Evolutionary conservation across 2,113 vertebrate genomes (phyloP).

Genomic region (Pseudorasbora parva): DNA sequence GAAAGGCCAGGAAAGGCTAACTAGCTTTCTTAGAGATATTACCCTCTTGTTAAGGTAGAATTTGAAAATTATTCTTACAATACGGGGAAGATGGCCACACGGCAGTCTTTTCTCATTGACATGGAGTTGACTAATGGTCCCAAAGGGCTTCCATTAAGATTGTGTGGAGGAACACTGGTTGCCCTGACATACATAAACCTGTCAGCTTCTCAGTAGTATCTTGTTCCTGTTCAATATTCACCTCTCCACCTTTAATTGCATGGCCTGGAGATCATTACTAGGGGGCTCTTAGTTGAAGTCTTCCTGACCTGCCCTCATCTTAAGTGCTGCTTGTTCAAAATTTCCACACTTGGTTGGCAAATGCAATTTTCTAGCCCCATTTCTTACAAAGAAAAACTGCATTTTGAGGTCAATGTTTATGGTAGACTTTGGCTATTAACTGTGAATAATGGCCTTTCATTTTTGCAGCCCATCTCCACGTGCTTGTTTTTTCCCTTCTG

Average conservation of each 20-base stretch:
- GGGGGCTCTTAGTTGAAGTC: slow-evolving; percentile 24
- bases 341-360: slow-evolving; percentile 1
- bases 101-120: slow-evolving; percentile 20
- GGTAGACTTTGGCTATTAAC: slow-evolving; percentile 3
- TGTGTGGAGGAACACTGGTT: not conserved
- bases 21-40: slow-evolving; percentile 7
- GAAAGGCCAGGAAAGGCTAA: slow-evolving; percentile 9
- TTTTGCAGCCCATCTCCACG: not conserved
- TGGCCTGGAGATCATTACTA: slow-evolving; percentile 11
- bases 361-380: slow-evolving; percentile 9
- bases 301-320: slow-evolving; percentile 23
- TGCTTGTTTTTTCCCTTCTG: slow-evolving; percentile 37
- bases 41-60: not conserved
- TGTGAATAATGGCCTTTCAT: slow-evolving; percentile 10
- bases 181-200: slow-evolving; percentile 33
- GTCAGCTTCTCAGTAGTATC: not conserved
- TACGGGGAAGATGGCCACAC: not conserved
- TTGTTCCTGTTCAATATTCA: not conserved
- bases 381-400: not conserved
- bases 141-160: slow-evolving; percentile 4
- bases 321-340: not conserved
- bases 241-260: slow-evolving; percentile 31
- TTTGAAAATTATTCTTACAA: not conserved
- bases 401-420: slow-evolving; percentile 6
- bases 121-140: slow-evolving; percentile 18